Conservation (phyloP, 2,113 vertebrate genomes). For the Mesocricetus auratus region DNA sequence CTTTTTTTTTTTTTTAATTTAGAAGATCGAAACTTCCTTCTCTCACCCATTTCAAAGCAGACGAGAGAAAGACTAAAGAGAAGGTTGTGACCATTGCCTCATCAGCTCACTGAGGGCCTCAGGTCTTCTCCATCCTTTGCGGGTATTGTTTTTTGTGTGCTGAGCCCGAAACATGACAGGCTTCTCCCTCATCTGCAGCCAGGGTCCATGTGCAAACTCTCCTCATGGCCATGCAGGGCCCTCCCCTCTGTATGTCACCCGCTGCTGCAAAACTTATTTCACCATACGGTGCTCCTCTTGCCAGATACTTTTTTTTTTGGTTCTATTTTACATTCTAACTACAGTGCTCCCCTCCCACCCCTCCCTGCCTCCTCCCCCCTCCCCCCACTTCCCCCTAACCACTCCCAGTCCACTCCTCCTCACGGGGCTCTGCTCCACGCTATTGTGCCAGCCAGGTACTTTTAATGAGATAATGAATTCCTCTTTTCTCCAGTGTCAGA, state of each 20-base stretch:
- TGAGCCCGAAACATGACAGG: too few relatives aligned
- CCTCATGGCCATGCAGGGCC: background rate
- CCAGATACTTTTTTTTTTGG: background rate
- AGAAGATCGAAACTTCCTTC: slow-evolving; percentile 15
- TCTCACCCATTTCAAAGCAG: background rate
- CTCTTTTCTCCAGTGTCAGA: background rate
- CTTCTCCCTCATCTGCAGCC: background rate
- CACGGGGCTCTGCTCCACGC: too few relatives aligned
- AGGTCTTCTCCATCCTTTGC: background rate
- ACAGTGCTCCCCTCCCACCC: too few relatives aligned
- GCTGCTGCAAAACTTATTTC: slow-evolving; percentile 32
- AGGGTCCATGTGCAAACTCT: background rate
- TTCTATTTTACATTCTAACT: too few relatives aligned
- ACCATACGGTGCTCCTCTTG: background rate
- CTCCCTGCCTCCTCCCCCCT: too few relatives aligned
- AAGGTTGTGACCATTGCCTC: background rate
- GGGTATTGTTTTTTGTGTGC: background rate
- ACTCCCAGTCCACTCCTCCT: too few relatives aligned
- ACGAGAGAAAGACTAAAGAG: background rate
- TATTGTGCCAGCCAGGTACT: background rate
- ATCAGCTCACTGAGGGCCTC: background rate
- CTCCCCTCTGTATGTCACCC: background rate
- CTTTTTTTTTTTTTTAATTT: slow-evolving; percentile 20
- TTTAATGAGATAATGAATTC: slow-evolving; percentile 22
- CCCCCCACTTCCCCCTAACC: too few relatives aligned